Base-by-base conservation (phyloP, 2,797 vertebrate species). In the Antennarius maculatus region DNA sequence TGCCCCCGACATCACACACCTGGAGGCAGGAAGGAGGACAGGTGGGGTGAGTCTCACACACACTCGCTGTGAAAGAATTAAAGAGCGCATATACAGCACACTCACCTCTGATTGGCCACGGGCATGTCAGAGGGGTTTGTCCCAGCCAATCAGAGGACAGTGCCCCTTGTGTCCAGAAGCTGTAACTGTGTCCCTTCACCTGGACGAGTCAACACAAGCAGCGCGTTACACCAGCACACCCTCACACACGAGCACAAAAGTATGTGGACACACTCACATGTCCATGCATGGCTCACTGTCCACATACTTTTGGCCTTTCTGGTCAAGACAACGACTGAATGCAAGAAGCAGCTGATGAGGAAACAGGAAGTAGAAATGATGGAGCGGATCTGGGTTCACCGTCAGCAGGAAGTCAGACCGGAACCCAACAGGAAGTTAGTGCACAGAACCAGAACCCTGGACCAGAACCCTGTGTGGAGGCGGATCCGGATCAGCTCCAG, bases 1-100 rank as follows among this genome's bases (percentile, higher is more conserved):
- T 94, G 95, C 96, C 95, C 96, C 97, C 93, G 97, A 96, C 97
- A 99, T 99, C 93, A 95, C 96, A 95, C 94, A 95, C 96, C 97
- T 98, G 84, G 43, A 66, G 86, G 46, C 7, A 41, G 0, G n/a
- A 17, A 13, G 39, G 39, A 61, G 27, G 61, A 50, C 57, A 29
- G 2, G 15, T 7, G 6, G 54, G 31, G 41, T 39, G 12, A 64
- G 5, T 34, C 54, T 39, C 10, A 39, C 6, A 39, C 37, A 39
- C 7, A 8, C 2, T 5, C 60, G 14, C 14, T 5, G 4, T 43
- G 23, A 23, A 43, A 43, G 42, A 43, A 15, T 43, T 5, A 43
- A 14, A 14, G 5, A 14, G 65, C 71, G 71, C 71, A 76, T 23
- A 23, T 70, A 69, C 79, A 75, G 74, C 79, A 81, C 90, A 92